Percentiles rank a stretch among this genome's conserved stretches.
Conservation (phyloP, 2,797 vertebrate species). For the Microtus obscurus region DNA sequence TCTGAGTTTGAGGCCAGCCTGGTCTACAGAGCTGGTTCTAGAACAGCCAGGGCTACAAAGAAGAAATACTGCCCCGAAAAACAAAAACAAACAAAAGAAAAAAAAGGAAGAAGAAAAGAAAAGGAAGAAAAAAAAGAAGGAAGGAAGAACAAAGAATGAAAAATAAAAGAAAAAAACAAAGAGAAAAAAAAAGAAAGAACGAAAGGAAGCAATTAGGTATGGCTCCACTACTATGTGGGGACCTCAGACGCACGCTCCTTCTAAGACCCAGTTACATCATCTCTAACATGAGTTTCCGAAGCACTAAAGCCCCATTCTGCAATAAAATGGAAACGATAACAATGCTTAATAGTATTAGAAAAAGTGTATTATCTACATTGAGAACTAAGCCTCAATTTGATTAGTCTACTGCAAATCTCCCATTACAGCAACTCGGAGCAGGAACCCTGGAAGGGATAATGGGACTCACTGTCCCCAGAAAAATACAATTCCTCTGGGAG, state of each 20-base stretch:
- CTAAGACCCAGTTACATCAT: conserved; percentile 18
- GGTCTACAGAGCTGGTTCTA: background rate
- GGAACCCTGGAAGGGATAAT: background rate
- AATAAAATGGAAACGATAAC: conserved; percentile 8
- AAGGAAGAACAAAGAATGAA: too few relatives aligned
- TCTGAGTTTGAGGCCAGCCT: background rate
- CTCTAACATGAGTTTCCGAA: conserved; percentile 26
- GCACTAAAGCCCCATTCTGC: background rate
- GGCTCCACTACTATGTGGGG: background rate
- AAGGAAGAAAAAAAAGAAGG: background rate
- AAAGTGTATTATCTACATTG: conserved; percentile 21
- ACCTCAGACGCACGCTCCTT: background rate
- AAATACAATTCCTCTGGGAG: conserved; percentile 14
- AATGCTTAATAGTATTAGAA: conserved; percentile 35
- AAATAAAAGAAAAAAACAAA: too few relatives aligned
- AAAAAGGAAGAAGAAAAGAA: too few relatives aligned
- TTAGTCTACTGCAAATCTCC: conserved; percentile 29
- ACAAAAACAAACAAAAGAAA: background rate
- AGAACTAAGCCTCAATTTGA: conserved; percentile 30
- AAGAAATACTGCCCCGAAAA: background rate
- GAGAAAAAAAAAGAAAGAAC: too few relatives aligned
- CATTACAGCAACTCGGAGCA: background rate
- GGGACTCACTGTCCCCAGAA: background rate
- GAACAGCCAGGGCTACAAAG: background rate
- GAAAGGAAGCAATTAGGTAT: background rate